Evolutionary conservation across 1,140 invertebrate species (phyloP).

Genomic region (Atopsyche davidsoni): DNA sequence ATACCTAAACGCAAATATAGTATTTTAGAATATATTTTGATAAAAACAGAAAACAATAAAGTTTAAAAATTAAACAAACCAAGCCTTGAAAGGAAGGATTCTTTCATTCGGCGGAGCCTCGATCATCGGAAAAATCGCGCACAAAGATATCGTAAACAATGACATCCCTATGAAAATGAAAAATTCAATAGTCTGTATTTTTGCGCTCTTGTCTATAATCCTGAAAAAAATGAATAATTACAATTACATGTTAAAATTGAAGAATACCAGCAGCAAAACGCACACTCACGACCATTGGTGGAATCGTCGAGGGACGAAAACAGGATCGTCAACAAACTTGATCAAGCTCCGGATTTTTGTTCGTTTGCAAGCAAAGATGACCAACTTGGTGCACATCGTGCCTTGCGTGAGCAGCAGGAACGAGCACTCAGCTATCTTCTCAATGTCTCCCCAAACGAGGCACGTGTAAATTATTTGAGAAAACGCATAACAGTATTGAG

Average conservation of each 20-base stretch:
- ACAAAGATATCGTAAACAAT: constrained; percentile 19
- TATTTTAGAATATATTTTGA: constrained; percentile 2
- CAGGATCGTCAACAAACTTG: constrained; percentile 13
- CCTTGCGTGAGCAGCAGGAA: constrained; percentile 27
- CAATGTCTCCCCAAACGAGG: constrained; percentile 25
- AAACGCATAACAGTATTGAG: constrained; percentile 26
- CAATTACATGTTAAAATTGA: neutral
- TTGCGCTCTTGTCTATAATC: constrained; percentile 13
- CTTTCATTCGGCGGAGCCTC: constrained; percentile 17
- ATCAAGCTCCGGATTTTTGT: constrained; percentile 7
- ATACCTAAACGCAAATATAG: constrained; percentile 26
- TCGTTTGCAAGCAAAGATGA: constrained; percentile 17
- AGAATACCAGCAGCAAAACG: neutral
- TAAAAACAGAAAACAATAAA: constrained; percentile 1
- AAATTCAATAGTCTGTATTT: constrained; percentile 17
- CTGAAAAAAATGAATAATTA: constrained; percentile 13
- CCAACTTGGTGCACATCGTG: constrained; percentile 23
- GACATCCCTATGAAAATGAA: constrained; percentile 21
- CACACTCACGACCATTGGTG: constrained; percentile 16
- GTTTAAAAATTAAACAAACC: constrained; percentile 16
- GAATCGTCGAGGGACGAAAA: constrained; percentile 9
- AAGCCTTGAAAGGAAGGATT: constrained; percentile 26
- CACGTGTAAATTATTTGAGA: constrained; percentile 26
- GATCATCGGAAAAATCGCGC: constrained; percentile 24
- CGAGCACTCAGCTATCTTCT: constrained; percentile 28